Conservation (phyloP, 2,113 vertebrate species). For the Dolichotis patagonum region DNA sequence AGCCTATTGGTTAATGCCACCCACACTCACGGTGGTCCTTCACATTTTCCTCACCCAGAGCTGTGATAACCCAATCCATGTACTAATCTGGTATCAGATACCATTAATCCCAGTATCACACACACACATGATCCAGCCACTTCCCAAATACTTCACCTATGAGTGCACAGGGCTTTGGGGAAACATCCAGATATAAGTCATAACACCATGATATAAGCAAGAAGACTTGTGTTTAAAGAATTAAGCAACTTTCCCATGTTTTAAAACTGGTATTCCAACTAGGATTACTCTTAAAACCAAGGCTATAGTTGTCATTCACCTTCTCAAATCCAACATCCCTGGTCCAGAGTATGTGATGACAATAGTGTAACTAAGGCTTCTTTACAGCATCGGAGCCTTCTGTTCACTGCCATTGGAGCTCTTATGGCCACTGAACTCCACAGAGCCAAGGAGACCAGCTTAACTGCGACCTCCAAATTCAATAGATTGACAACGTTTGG, state of each 20-base stretch:
- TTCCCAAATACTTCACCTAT: neutral
- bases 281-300: neutral
- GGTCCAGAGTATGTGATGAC: neutral
- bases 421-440: neutral
- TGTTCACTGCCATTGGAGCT: neutral
- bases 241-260: neutral
- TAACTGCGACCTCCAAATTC: neutral
- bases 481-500: neutral
- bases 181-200: neutral
- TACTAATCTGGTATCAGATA: neutral
- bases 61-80: neutral
- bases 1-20: neutral
- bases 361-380: neutral
- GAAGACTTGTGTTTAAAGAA: neutral
- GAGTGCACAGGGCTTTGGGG: neutral
- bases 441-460: neutral
- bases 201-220: neutral
- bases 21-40: neutral
- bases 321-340: neutral
- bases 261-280: conserved; percentile 9
- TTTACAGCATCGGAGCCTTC: neutral
- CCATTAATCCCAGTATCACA: neutral
- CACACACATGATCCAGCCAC: neutral
- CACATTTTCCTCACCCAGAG: neutral
- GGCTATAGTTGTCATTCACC: rapidly evolving